Conservation (phyloP, 2,113 vertebrate genomes). For the Pseudonaja textilis region DNA sequence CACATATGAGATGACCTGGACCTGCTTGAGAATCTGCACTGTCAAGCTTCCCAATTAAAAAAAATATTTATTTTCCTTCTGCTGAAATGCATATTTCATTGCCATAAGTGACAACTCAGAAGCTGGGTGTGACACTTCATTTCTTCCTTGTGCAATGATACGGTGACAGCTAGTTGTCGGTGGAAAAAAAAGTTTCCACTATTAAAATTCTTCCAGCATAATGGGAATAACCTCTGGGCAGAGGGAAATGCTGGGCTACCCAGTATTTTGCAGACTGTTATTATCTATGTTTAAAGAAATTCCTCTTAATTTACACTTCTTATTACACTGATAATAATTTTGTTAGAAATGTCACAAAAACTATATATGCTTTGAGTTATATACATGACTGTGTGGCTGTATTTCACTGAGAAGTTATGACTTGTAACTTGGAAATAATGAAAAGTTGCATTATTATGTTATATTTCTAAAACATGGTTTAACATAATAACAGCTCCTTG, state of each 20-base stretch:
- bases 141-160: neutral
- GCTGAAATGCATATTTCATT: neutral
- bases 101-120: constrained; percentile 21
- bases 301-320: neutral
- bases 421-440: neutral
- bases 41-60: neutral
- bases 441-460: neutral
- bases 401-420: neutral
- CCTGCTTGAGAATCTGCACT: neutral
- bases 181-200: constrained; percentile 24
- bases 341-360: neutral
- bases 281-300: neutral
- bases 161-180: constrained; percentile 30
- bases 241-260: neutral
- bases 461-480: neutral
- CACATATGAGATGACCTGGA: neutral
- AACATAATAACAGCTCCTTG: neutral
- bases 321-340: neutral
- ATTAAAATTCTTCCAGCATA: constrained; percentile 42
- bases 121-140: neutral
- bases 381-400: neutral
- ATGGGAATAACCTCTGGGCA: constrained; percentile 38
- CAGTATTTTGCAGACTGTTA: neutral
- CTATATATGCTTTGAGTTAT: neutral
- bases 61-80: neutral